phyloP scores from a whole-genome alignment of 1,140 invertebrate genomes.

The Samia ricini region DNA sequence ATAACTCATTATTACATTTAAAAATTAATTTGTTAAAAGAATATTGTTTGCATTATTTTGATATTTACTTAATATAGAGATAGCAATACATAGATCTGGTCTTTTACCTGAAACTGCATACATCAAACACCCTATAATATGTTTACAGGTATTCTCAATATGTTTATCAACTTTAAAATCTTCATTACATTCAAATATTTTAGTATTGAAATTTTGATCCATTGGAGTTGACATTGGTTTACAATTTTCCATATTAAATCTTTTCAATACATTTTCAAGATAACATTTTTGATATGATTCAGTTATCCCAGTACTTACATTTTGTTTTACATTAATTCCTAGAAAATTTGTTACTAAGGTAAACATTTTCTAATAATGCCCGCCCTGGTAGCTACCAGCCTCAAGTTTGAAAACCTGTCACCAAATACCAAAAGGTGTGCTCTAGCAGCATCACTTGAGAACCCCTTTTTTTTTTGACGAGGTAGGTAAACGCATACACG shows the following conservation, averaged over 20 bases:
- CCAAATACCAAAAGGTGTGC: too few relatives aligned
- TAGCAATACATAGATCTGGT: conserved; percentile 35
- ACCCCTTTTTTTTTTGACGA: too few relatives aligned
- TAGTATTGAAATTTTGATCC: conserved; percentile 35
- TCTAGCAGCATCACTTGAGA: too few relatives aligned
- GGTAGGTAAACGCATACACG: too few relatives aligned
- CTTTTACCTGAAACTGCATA: conserved; percentile 42
- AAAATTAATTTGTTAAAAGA: conserved; percentile 30
- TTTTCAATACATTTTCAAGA: conserved; percentile 47
- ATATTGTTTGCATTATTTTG: conserved; percentile 27
- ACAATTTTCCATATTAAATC: conserved; percentile 52
- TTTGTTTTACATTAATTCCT: conserved; percentile 47
- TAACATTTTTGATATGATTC: conserved; percentile 45
- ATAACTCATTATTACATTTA: conserved; percentile 20
- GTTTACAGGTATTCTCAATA: conserved; percentile 32
- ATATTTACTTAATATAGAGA: conserved; percentile 38
- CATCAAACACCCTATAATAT: conserved; percentile 33
- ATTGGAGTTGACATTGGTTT: conserved; percentile 47
- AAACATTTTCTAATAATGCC: too few relatives aligned
- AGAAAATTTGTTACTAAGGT: conserved; percentile 38
- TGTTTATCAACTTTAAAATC: conserved; percentile 15
- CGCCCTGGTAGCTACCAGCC: too few relatives aligned
- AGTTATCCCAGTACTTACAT: conserved; percentile 33
- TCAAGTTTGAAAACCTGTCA: too few relatives aligned
- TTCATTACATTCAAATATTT: conserved; percentile 18